phyloP scores from a whole-genome alignment of 2,113 vertebrate species.

The Oryzias curvinotus region DNA sequence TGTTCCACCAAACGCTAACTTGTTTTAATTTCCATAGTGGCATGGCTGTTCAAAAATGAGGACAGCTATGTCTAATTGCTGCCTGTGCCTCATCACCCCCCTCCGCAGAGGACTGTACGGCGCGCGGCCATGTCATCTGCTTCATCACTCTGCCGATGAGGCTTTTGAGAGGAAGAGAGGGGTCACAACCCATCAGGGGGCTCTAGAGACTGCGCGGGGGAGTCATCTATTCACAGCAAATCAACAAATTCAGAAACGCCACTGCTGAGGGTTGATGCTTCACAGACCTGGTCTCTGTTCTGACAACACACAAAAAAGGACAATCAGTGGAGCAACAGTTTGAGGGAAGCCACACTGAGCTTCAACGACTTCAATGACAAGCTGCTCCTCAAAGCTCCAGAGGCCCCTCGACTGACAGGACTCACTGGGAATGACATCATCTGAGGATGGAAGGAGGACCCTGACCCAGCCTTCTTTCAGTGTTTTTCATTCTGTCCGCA shows the following conservation, averaged over 20 bases:
- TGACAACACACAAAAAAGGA: neutral
- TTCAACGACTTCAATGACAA: constrained; percentile 15
- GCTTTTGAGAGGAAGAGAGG: constrained; percentile 23
- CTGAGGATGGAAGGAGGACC: constrained; percentile 20
- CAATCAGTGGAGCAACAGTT: neutral
- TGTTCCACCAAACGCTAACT: neutral
- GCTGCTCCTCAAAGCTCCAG: constrained; percentile 22
- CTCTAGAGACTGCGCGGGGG: constrained; percentile 28
- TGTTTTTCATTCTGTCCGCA: no score
- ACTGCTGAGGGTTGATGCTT: constrained; percentile 2
- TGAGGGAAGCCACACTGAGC: constrained; percentile 19
- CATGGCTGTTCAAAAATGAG: constrained; percentile 6
- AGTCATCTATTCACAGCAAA: constrained; percentile 34
- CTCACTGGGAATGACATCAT: constrained; percentile 27
- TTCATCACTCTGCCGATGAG: constrained; percentile 19
- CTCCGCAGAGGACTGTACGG: constrained; percentile 7
- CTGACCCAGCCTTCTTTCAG: no score
- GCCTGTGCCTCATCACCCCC: constrained; percentile 9
- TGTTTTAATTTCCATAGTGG: neutral
- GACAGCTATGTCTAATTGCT: constrained; percentile 15
- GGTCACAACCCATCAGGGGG: constrained; percentile 32
- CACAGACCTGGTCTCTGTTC: constrained; percentile 8
- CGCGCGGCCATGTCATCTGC: constrained; percentile 33
- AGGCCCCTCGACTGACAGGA: constrained; percentile 40
- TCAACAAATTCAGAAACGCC: constrained; percentile 25